Conservation (phyloP, 2,797 vertebrate species). For the Spondyliosoma cantharus region DNA sequence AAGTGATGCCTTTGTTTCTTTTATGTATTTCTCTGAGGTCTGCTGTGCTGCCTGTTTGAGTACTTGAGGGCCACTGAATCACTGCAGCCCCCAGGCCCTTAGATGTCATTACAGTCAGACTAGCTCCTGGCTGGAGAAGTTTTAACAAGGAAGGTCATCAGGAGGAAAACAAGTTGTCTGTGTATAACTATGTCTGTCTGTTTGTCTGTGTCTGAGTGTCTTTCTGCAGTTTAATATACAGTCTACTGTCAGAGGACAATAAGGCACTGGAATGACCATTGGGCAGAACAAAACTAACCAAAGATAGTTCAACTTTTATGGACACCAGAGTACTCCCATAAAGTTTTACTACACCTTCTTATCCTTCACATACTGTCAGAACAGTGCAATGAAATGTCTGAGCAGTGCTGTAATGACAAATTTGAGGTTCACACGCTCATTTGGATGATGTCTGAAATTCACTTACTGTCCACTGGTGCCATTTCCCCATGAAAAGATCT, state of each 20-base stretch:
- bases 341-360: constrained; percentile 19
- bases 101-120: constrained; percentile 77
- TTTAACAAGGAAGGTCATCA: constrained; percentile 77
- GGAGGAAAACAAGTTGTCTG: constrained; percentile 59
- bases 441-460: constrained; percentile 20
- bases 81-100: constrained; percentile 69
- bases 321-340: constrained; percentile 20
- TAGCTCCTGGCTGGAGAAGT: constrained; percentile 71
- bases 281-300: constrained; percentile 20
- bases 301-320: constrained; percentile 28
- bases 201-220: constrained; percentile 25
- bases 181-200: constrained; percentile 54
- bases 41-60: constrained; percentile 66
- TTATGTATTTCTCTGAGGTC: constrained; percentile 75
- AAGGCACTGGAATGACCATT: constrained; percentile 19
- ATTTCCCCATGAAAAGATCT: constrained; percentile 74
- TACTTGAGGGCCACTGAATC: constrained; percentile 79
- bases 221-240: constrained; percentile 37
- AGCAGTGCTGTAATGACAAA: neutral
- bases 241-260: constrained; percentile 9
- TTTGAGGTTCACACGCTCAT: neutral
- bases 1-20: constrained; percentile 75
- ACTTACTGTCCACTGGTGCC: constrained; percentile 77
- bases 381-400: constrained; percentile 1
- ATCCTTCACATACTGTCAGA: constrained; percentile 27